These are phyloP conservation scores for Arbacia lixula DNA, from an alignment of 53 echinoderm and acorn worm species.

Conservation along the genomic window DNA sequence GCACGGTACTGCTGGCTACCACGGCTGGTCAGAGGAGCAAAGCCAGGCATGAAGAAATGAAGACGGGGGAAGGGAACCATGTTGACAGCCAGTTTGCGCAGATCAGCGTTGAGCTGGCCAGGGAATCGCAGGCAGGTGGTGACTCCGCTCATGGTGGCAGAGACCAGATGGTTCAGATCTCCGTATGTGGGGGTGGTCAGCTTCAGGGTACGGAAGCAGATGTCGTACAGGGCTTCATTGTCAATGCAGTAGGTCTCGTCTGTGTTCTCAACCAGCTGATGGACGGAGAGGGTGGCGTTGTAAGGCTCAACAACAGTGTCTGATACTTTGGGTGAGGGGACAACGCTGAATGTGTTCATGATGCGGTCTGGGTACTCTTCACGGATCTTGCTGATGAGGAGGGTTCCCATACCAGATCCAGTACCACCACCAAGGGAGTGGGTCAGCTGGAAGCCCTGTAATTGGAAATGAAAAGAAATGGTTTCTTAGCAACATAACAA, in stretches of 20 bases:
- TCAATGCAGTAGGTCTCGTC: slow-evolving; percentile 97
- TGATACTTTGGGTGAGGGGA: slow-evolving; percentile 98
- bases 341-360: slow-evolving; percentile 83
- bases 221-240: slow-evolving; percentile 98
- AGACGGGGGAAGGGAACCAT: slow-evolving; percentile 99
- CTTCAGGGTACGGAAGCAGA: slow-evolving; percentile 98
- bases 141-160: slow-evolving; percentile 97
- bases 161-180: slow-evolving; percentile 98
- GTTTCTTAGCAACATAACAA: too few relatives aligned
- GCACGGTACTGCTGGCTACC: slow-evolving; percentile 97
- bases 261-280: slow-evolving; percentile 98
- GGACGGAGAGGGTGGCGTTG: slow-evolving; percentile 96
- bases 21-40: slow-evolving; percentile 97
- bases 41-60: slow-evolving; percentile 99
- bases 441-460: slow-evolving; percentile 83
- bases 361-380: slow-evolving; percentile 87
- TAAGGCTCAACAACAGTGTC: slow-evolving; percentile 98
- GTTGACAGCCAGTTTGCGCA: slow-evolving; percentile 96
- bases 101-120: slow-evolving; percentile 98
- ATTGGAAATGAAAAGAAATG: neutral
- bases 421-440: slow-evolving; percentile 90
- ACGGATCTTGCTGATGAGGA: slow-evolving; percentile 90
- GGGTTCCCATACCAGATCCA: slow-evolving; percentile 84
- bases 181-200: slow-evolving; percentile 98
- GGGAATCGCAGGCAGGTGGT: slow-evolving; percentile 98